Conservation (phyloP, 2,113 vertebrate species). For the Tachuris rubrigastra region DNA sequence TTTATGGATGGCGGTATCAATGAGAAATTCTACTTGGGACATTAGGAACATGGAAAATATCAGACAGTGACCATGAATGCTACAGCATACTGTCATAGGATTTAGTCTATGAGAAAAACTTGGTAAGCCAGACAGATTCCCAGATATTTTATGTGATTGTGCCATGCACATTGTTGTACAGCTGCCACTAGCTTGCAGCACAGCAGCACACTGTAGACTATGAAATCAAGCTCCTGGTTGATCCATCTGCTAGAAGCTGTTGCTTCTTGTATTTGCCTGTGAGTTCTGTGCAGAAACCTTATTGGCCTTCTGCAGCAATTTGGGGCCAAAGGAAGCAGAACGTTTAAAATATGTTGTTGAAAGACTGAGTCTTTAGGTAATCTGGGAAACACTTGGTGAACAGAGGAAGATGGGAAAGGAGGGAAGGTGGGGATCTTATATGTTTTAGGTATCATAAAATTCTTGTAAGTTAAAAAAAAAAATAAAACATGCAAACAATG, state of each 20-base stretch:
- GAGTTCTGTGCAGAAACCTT: background rate
- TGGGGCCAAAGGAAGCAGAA: background rate
- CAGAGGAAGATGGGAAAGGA: background rate
- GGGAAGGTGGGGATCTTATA: background rate
- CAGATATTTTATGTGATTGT: background rate
- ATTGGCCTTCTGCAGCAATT: background rate
- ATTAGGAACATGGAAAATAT: background rate
- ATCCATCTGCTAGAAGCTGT: background rate
- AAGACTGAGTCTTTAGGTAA: background rate
- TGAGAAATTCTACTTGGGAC: background rate
- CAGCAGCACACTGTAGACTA: background rate
- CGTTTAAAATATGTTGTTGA: background rate
- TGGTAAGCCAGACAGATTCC: background rate
- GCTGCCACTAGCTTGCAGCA: background rate
- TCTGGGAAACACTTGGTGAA: background rate
- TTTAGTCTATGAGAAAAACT: background rate
- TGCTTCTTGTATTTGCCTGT: background rate
- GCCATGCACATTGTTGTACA: background rate
- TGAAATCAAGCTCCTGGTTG: background rate
- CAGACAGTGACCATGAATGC: background rate
- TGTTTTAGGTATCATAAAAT: background rate
- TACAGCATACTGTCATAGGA: background rate
- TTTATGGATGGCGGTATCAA: background rate
- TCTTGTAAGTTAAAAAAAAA: background rate
- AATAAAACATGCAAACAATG: background rate